These are phyloP conservation scores for Lates japonicus DNA, from an alignment of 2,797 vertebrate species.

Conservation along the genomic window DNA sequence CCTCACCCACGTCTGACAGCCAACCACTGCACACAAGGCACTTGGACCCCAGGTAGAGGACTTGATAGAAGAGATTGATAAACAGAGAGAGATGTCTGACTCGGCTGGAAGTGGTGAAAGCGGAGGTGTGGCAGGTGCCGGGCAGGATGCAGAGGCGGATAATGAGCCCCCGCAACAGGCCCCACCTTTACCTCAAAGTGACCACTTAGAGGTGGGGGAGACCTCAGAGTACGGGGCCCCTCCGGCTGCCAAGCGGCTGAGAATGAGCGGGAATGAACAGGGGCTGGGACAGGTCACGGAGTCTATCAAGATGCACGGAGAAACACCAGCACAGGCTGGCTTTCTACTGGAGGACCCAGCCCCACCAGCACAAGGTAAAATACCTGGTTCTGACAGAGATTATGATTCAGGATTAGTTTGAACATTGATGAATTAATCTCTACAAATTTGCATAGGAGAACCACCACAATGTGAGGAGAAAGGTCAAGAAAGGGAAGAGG, in stretches of 20 bases:
- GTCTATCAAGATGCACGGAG: neutral
- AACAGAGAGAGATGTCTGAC: conserved; percentile 65
- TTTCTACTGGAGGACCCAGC: conserved; percentile 31
- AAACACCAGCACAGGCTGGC: conserved; percentile 14
- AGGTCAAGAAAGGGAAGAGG: neutral
- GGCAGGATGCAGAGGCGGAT: conserved; percentile 72
- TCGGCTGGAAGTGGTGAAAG: conserved; percentile 55
- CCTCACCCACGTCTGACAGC: conserved; percentile 82
- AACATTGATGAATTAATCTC: neutral
- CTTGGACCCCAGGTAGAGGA: conserved; percentile 6
- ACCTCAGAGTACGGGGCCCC: conserved; percentile 48
- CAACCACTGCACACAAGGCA: conserved; percentile 9
- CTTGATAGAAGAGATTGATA: conserved; percentile 18
- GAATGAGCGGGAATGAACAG: conserved; percentile 46
- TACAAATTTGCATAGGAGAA: neutral
- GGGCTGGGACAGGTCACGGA: conserved; percentile 8
- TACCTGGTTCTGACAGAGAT: neutral
- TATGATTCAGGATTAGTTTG: neutral
- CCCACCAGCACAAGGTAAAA: conserved; percentile 62
- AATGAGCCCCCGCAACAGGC: conserved; percentile 74
- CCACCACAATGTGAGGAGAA: conserved; percentile 1
- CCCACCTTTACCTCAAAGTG: conserved; percentile 15
- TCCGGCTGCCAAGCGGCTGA: conserved; percentile 73
- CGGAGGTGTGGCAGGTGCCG: conserved; percentile 43
- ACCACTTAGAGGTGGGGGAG: neutral